phyloP scores from a whole-genome alignment of 2,888 invertebrate species.

The Rapana venosa region DNA sequence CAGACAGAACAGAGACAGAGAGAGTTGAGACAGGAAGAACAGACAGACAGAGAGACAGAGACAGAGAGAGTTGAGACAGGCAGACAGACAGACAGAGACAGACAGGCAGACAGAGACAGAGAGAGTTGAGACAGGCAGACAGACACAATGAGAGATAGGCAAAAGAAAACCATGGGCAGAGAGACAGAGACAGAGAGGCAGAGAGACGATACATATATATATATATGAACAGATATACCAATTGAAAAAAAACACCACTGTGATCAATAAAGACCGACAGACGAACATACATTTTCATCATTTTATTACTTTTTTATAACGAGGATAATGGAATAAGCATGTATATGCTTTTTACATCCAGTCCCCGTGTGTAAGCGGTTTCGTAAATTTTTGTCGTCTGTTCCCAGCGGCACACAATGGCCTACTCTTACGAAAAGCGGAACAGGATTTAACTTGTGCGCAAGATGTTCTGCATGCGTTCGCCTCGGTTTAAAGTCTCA shows the following conservation, averaged over 20 bases:
- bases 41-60: not conserved
- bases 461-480: too few relatives aligned
- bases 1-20: too few relatives aligned
- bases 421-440: too few relatives aligned
- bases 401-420: too few relatives aligned
- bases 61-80: not conserved
- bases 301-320: too few relatives aligned
- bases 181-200: not conserved
- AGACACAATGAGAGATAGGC: not conserved
- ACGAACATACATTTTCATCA: not conserved
- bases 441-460: too few relatives aligned
- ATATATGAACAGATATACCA: not conserved
- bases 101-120: not conserved
- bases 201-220: not conserved
- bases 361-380: too few relatives aligned
- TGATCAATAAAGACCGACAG: not conserved
- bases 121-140: not conserved
- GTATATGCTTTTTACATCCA: too few relatives aligned
- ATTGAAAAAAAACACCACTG: not conserved
- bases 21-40: not conserved
- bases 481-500: too few relatives aligned
- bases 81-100: not conserved
- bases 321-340: too few relatives aligned
- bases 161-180: not conserved
- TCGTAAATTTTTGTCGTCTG: too few relatives aligned